These are phyloP conservation scores for Iselma pallidipennis DNA, from an alignment of 2,888 invertebrate species.

Conservation along the genomic window DNA sequence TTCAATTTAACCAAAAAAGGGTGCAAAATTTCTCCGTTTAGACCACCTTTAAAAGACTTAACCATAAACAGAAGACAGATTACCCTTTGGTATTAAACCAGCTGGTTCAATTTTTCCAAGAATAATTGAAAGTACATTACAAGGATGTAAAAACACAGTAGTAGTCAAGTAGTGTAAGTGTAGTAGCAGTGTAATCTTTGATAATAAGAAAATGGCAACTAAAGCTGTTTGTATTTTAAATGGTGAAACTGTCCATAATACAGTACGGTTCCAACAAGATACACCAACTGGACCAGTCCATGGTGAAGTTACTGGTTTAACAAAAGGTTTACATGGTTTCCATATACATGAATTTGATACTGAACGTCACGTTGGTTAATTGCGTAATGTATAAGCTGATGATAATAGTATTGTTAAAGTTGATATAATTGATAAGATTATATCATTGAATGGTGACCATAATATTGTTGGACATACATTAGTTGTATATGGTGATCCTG, in stretches of 20 bases:
- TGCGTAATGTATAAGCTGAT: conserved; percentile 83
- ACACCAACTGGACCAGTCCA: conserved; percentile 71
- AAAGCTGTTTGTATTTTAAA: conserved; percentile 88
- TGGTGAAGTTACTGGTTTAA: conserved; percentile 80
- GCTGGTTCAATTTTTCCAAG: too few relatives aligned
- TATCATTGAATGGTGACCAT: conserved; percentile 70
- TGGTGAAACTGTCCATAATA: conserved; percentile 79
- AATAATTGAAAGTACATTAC: too few relatives aligned
- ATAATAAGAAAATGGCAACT: conserved; percentile 61
- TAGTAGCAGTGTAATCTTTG: too few relatives aligned
- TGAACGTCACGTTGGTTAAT: conserved; percentile 86
- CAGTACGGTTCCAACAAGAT: conserved; percentile 77
- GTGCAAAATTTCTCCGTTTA: too few relatives aligned
- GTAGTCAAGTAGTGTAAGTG: too few relatives aligned
- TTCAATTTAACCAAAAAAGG: too few relatives aligned
- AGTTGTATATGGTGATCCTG: conserved; percentile 90
- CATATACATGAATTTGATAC: conserved; percentile 97
- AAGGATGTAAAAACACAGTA: too few relatives aligned
- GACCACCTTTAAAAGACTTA: too few relatives aligned
- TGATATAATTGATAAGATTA: conserved; percentile 64
- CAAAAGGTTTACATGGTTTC: conserved; percentile 83
- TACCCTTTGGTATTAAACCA: too few relatives aligned
- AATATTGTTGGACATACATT: conserved; percentile 84
- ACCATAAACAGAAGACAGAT: too few relatives aligned
- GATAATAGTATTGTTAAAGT: conserved; percentile 69